Conservation (phyloP, 2,113 vertebrate species). For the Ailuropoda melanoleuca region DNA sequence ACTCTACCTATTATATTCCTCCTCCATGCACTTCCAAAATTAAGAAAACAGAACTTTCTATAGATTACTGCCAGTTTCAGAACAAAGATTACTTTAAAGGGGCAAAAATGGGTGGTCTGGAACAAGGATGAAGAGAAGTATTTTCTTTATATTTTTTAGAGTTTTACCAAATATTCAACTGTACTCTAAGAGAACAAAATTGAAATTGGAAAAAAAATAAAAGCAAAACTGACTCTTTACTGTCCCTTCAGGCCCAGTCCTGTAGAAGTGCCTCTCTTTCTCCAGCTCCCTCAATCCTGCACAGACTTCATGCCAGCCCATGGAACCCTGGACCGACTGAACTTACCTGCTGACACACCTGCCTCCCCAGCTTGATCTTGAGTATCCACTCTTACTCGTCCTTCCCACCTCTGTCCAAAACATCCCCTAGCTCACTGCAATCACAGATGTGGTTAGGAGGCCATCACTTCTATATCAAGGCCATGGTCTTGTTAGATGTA, state of each 20-base stretch:
- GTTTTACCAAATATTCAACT: neutral
- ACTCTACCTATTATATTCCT: neutral
- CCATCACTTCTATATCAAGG: neutral
- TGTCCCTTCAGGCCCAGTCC: neutral
- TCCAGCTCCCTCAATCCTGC: neutral
- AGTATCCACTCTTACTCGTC: rapidly evolving
- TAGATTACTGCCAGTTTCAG: neutral
- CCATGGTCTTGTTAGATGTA: neutral
- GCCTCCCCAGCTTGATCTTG: neutral
- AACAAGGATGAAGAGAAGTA: neutral
- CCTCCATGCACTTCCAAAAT: neutral
- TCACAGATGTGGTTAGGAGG: neutral
- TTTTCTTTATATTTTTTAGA: neutral
- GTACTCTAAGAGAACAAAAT: neutral
- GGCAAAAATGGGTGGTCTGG: neutral
- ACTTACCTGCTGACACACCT: neutral
- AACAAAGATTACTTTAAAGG: neutral
- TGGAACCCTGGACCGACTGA: neutral
- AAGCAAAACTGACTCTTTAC: neutral
- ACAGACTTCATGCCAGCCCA: neutral
- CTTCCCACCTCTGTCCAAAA: neutral
- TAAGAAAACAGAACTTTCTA: neutral
- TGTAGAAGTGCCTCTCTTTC: neutral
- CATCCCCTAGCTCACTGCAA: neutral
- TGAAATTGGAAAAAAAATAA: neutral